Percentiles rank a stretch among this genome's conserved stretches.
These are phyloP conservation scores for Ginglymostoma cirratum DNA, from an alignment of 2,113 vertebrate genomes.

Conservation along the genomic window DNA sequence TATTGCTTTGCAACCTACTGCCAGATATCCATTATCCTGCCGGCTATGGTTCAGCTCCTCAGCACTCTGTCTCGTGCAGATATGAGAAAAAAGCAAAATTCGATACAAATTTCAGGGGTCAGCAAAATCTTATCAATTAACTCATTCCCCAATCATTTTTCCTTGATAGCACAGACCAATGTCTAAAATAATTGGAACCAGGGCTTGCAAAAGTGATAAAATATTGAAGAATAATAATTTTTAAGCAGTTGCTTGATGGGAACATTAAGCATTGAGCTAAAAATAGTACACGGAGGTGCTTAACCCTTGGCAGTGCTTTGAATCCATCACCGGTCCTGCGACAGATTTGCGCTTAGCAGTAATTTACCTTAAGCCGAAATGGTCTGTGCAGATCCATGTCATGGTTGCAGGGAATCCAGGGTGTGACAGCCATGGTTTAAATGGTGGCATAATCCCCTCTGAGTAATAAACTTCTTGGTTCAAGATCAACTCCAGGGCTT, in stretches of 20 bases:
- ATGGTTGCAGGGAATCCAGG: neutral
- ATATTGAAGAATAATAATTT: neutral
- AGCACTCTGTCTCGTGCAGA: neutral
- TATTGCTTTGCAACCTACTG: neutral
- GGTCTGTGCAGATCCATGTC: neutral
- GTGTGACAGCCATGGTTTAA: neutral
- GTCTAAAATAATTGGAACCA: neutral
- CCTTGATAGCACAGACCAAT: neutral
- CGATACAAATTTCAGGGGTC: neutral
- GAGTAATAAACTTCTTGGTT: neutral
- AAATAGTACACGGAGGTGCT: neutral
- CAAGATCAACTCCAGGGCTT: neutral
- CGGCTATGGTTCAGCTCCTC: neutral
- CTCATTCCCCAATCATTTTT: neutral
- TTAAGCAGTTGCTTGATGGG: neutral
- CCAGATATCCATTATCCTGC: slow-evolving; percentile 3
- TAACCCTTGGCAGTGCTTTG: neutral
- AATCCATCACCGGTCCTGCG: neutral
- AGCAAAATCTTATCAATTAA: neutral
- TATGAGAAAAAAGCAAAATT: neutral
- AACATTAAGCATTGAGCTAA: neutral
- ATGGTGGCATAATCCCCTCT: neutral
- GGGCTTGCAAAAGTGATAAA: neutral
- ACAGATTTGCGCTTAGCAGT: neutral
- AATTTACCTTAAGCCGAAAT: neutral